These are phyloP conservation scores for Channallabes apus DNA, from an alignment of 2,797 vertebrate species.

Conservation along the genomic window DNA sequence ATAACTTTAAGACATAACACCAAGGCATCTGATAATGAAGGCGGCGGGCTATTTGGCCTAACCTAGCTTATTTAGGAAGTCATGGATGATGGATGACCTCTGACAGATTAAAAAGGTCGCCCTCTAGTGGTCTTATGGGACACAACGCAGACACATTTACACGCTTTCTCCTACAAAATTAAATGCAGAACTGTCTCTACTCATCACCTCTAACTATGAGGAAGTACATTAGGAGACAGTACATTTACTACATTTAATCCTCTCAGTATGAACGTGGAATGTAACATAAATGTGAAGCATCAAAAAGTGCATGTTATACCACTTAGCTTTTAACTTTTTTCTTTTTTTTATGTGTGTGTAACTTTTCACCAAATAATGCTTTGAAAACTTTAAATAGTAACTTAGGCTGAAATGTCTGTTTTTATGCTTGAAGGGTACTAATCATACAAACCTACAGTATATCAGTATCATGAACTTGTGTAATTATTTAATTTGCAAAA, in stretches of 20 bases:
- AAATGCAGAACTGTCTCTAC: neutral
- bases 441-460: neutral
- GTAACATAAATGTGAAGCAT: neutral
- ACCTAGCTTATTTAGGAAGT: neutral
- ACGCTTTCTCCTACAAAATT: neutral
- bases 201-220: neutral
- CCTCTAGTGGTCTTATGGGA: conserved; percentile 30
- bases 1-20: neutral
- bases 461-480: neutral
- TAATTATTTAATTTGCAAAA: too few species aligned
- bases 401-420: neutral
- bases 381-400: neutral
- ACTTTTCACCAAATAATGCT: neutral
- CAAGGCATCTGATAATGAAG: neutral
- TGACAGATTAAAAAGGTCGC: conserved; percentile 1
- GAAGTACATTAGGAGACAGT: neutral
- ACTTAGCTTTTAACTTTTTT: neutral
- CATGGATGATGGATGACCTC: conserved; percentile 4
- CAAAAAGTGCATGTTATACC: neutral
- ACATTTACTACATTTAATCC: neutral
- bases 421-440: neutral
- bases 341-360: too few species aligned
- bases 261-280: neutral
- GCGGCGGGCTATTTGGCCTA: neutral
- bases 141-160: conserved; percentile 36